Conservation (phyloP, 1,140 invertebrate species). For the Chironomus striatipennis region DNA sequence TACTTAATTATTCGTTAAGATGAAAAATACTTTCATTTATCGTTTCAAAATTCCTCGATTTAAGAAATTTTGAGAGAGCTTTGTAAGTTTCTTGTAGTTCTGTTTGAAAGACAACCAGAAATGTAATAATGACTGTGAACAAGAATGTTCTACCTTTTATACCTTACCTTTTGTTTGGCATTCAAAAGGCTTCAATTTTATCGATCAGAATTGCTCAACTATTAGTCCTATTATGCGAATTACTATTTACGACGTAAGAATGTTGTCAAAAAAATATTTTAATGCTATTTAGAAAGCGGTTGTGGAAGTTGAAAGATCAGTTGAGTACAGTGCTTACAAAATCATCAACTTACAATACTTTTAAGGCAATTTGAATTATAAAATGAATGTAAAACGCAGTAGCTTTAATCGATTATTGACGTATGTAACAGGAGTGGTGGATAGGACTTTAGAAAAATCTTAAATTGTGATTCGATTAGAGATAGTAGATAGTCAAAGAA, state of each 20-base stretch:
- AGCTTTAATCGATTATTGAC: no score
- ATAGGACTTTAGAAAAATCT: no score
- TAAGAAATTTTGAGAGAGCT: slow-evolving; percentile 17
- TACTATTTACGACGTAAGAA: background rate
- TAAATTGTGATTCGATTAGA: no score
- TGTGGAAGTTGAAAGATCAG: background rate
- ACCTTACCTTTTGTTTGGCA: background rate
- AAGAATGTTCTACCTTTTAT: slow-evolving; percentile 3
- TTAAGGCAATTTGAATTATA: no score
- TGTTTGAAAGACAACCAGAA: slow-evolving; percentile 17
- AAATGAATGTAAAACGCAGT: no score
- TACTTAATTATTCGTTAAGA: slow-evolving; percentile 15
- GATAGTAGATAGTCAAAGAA: no score
- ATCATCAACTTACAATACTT: no score
- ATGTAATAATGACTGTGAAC: background rate
- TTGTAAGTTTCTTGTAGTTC: background rate
- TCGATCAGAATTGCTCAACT: background rate
- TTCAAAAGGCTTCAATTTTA: background rate
- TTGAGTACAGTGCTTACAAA: no score
- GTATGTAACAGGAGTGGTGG: no score
- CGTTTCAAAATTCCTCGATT: slow-evolving; percentile 16
- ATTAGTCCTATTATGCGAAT: background rate
- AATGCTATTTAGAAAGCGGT: background rate
- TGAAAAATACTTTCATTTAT: slow-evolving; percentile 23
- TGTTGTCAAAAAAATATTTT: background rate